These are phyloP conservation scores for Columba guinea DNA, from an alignment of 2,797 vertebrate species.

Conservation along the genomic window DNA sequence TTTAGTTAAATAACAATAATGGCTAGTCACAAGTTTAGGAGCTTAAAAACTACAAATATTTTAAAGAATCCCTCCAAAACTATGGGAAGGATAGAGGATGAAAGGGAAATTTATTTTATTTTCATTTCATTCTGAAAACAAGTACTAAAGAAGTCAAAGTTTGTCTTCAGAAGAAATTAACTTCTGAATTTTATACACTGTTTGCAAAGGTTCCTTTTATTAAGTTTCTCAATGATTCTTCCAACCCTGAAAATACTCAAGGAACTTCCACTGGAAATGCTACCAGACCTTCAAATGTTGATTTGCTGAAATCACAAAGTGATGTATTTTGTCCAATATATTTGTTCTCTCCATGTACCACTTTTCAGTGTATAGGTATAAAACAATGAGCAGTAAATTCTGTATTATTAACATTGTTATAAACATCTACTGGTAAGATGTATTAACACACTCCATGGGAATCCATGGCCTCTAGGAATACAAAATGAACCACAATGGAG, in stretches of 20 bases:
- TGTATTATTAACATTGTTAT: slow-evolving; percentile 46
- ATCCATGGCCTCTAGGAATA: background rate
- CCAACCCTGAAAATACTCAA: slow-evolving; percentile 45
- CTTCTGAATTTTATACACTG: slow-evolving; percentile 43
- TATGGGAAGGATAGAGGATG: background rate
- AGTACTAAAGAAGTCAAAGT: slow-evolving; percentile 46
- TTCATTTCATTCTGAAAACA: slow-evolving; percentile 60
- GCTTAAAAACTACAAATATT: background rate
- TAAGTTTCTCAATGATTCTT: slow-evolving; percentile 48
- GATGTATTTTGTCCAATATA: background rate
- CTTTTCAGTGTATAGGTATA: background rate
- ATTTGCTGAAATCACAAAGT: slow-evolving; percentile 47
- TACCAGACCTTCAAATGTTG: background rate
- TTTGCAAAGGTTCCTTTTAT: slow-evolving; percentile 57
- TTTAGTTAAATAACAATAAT: slow-evolving; percentile 27
- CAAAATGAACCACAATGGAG: background rate
- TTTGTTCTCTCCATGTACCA: background rate
- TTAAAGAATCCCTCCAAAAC: background rate
- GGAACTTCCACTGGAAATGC: slow-evolving; percentile 50
- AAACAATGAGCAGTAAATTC: slow-evolving; percentile 45
- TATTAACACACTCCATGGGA: background rate
- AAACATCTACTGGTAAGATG: slow-evolving; percentile 49
- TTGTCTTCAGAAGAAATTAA: slow-evolving; percentile 61
- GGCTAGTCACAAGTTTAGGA: slow-evolving; percentile 58
- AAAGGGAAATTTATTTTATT: slow-evolving; percentile 34